Percentiles rank a stretch among this genome's conserved stretches.
These are phyloP conservation scores for Tenthredo amoena DNA, from an alignment of 2,888 invertebrate genomes.

Conservation along the genomic window DNA sequence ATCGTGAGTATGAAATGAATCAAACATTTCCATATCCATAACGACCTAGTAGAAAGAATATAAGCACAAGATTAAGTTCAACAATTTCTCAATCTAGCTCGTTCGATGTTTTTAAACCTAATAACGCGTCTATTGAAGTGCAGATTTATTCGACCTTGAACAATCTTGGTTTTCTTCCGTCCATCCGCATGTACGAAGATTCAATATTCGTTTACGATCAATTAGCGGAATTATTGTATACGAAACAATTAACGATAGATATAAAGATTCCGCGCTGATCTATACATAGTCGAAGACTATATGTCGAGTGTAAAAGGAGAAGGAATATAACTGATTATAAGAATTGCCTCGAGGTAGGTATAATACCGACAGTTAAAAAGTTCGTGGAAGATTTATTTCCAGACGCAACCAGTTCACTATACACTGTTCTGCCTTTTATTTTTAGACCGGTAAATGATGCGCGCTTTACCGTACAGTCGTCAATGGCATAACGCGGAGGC, in stretches of 20 bases:
- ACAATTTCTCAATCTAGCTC: neutral
- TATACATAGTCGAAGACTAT: neutral
- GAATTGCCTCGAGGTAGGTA: neutral
- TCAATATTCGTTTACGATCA: neutral
- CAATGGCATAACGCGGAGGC: conserved; percentile 25
- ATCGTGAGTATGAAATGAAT: neutral
- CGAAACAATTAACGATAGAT: conserved; percentile 13
- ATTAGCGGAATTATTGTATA: neutral
- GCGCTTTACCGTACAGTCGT: neutral
- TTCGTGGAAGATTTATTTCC: conserved; percentile 36
- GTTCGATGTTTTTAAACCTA: neutral
- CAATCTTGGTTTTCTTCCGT: neutral
- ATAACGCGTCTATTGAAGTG: conserved; percentile 3
- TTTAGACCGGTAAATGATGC: conserved; percentile 18
- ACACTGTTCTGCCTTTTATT: neutral
- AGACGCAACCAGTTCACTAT: neutral
- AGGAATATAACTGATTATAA: neutral
- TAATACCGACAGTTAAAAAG: neutral
- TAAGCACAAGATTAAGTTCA: neutral
- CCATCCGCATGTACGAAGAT: neutral
- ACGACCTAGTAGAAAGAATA: neutral
- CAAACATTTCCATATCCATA: neutral
- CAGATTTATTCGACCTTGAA: conserved; percentile 25
- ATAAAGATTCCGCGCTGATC: neutral
- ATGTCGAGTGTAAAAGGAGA: neutral